Conservation (phyloP, 2,888 invertebrate genomes). For the Drosophila crucigera region DNA sequence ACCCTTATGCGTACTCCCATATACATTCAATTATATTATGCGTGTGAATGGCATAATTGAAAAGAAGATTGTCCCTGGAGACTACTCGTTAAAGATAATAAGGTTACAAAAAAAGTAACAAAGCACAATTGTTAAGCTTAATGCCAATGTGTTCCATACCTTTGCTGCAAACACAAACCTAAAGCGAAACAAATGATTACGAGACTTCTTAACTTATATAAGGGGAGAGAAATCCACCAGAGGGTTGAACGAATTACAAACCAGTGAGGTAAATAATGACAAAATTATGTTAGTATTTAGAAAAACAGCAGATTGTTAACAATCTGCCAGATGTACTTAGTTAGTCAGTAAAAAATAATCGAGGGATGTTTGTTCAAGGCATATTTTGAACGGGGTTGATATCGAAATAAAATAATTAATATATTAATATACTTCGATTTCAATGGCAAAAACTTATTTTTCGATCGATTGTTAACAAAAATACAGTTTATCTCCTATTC, state of each 20-base stretch:
- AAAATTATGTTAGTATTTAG: conserved; percentile 79
- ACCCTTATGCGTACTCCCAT: conserved; percentile 35
- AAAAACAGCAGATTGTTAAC: conserved; percentile 75
- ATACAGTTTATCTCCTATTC: neutral
- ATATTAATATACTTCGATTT: neutral
- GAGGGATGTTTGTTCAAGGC: conserved; percentile 44
- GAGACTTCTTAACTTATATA: conserved; percentile 41
- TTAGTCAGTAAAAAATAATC: conserved; percentile 45
- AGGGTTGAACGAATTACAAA: conserved; percentile 76
- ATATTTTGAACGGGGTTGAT: conserved; percentile 34
- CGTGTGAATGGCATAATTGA: conserved; percentile 76
- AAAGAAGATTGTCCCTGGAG: conserved; percentile 71
- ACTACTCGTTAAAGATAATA: conserved; percentile 78
- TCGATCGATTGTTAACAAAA: neutral
- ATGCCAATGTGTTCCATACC: conserved; percentile 54
- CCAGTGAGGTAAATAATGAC: conserved; percentile 79
- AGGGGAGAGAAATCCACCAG: conserved; percentile 25
- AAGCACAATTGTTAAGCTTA: conserved; percentile 71
- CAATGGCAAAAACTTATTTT: too few species aligned
- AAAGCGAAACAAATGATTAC: conserved; percentile 72
- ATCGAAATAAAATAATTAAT: neutral
- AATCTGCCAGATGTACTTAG: conserved; percentile 76
- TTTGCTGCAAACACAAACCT: conserved; percentile 29
- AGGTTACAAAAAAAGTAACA: conserved; percentile 71
- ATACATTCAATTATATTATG: conserved; percentile 75